A percentile compares a stretch with the other conserved stretches of the same genome.
These are phyloP conservation scores for Athalia rosae DNA, from an alignment of 2,888 invertebrate species.

Conservation along the genomic window DNA sequence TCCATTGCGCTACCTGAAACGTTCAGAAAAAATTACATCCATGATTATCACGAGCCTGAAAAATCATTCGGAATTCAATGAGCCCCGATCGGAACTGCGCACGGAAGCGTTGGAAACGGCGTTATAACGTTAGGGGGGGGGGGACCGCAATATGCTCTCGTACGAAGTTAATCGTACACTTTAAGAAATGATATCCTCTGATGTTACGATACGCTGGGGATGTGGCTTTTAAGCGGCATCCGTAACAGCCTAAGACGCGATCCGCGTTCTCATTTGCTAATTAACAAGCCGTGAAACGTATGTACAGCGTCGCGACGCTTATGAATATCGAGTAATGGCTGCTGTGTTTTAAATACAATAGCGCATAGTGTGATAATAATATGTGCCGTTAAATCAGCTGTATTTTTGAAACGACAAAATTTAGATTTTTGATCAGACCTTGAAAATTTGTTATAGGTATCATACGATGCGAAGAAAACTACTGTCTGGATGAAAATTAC, in stretches of 20 bases:
- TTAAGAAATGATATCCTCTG: neutral
- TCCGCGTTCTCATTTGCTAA: constrained; percentile 25
- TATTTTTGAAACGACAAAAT: too few species aligned
- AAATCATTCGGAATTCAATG: neutral
- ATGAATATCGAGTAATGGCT: too few species aligned
- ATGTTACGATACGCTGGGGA: constrained; percentile 1
- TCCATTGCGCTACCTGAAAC: constrained; percentile 65
- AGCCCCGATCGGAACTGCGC: neutral
- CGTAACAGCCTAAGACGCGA: constrained; percentile 1
- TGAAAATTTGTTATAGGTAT: too few species aligned
- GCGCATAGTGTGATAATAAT: too few species aligned
- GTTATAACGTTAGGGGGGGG: too few species aligned
- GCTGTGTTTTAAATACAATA: too few species aligned
- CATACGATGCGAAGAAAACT: too few species aligned
- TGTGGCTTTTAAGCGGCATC: neutral
- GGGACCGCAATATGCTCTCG: too few species aligned
- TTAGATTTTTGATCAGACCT: too few species aligned
- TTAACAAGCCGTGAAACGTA: constrained; percentile 8
- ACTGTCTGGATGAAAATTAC: too few species aligned
- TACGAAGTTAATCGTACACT: constrained; percentile 19
- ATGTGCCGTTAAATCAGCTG: too few species aligned
- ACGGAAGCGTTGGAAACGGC: neutral
- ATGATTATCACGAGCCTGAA: neutral
- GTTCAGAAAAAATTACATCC: neutral
- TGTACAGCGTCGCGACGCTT: constrained; percentile 1